phyloP scores from a whole-genome alignment of 2,797 vertebrate genomes.

The Stomatorhinus walkeri region DNA sequence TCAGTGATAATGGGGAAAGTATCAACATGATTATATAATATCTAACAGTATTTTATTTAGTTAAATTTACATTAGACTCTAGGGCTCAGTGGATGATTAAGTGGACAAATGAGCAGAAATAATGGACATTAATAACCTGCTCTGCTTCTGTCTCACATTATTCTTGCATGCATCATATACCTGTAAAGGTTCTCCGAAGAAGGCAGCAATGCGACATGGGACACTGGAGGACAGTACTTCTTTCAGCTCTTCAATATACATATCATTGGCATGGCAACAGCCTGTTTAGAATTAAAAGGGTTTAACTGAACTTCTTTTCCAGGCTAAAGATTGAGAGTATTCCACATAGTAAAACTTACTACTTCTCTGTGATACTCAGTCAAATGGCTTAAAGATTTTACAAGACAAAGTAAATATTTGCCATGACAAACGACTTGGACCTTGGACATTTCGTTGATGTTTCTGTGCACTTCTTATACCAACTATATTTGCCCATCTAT shows the following conservation, averaged over 20 bases:
- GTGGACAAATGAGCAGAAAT: neutral
- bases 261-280: slow-evolving; percentile 73
- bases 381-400: slow-evolving; percentile 20
- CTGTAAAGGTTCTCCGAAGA: slow-evolving; percentile 89
- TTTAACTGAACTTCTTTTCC: neutral
- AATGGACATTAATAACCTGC: neutral
- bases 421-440: slow-evolving; percentile 27
- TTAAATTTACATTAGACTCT: neutral
- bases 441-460: slow-evolving; percentile 25
- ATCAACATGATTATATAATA: neutral
- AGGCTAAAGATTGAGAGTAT: neutral
- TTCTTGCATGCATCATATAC: slow-evolving; percentile 46
- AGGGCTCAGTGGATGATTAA: neutral
- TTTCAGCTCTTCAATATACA: slow-evolving; percentile 80
- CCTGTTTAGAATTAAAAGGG: slow-evolving; percentile 51
- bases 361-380: neutral
- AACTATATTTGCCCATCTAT: neutral
- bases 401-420: slow-evolving; percentile 42
- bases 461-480: slow-evolving; percentile 14
- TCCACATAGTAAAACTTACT: neutral
- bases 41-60: neutral
- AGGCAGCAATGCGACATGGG: slow-evolving; percentile 72
- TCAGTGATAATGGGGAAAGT: neutral
- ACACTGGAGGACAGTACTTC: slow-evolving; percentile 75
- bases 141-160: neutral